These are phyloP conservation scores for Galago senegalensis DNA, from an alignment of 2,797 vertebrate species.

Conservation along the genomic window DNA sequence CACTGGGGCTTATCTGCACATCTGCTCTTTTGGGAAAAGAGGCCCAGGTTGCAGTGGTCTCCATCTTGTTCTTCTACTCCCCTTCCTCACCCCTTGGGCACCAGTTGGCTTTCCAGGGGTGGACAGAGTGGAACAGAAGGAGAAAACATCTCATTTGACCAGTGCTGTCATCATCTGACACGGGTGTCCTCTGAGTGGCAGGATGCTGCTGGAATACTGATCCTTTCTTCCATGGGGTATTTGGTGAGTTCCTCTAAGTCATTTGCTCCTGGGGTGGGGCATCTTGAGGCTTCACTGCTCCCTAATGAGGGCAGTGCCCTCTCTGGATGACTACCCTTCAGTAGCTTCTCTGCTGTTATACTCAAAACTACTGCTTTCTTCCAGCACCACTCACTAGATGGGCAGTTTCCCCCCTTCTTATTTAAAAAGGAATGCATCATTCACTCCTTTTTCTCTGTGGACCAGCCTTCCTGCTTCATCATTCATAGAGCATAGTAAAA, in stretches of 20 bases:
- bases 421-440: neutral
- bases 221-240: neutral
- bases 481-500: rapidly evolving
- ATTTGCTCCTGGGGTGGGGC: neutral
- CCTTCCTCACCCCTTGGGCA: neutral
- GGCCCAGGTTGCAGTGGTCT: neutral
- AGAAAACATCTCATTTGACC: neutral
- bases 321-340: neutral
- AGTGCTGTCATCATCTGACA: no score
- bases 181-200: neutral
- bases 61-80: neutral
- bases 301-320: neutral
- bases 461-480: neutral
- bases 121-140: neutral
- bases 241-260: neutral
- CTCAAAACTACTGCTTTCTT: neutral
- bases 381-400: neutral
- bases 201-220: neutral
- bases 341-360: neutral
- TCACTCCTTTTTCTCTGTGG: neutral
- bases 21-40: neutral
- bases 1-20: neutral
- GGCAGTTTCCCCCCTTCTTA: neutral
- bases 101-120: no score
- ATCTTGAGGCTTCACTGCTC: rapidly evolving